Evolutionary conservation across 2,797 vertebrate genomes (phyloP), one percentile per base, ranked within the genome.

Genomic region (Falco columbarius): DNA sequence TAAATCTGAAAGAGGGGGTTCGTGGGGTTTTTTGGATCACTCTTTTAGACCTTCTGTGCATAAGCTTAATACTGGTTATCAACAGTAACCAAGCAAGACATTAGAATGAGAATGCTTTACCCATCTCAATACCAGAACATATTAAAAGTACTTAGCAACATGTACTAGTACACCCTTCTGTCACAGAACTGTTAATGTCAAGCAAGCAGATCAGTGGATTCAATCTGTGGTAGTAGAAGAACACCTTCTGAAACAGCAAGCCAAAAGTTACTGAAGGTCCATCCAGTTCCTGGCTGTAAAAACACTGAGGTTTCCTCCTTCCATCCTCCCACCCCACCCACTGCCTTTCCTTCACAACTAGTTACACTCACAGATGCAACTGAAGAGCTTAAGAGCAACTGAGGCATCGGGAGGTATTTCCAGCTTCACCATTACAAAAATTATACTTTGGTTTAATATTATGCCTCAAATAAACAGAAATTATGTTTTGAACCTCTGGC

Each of bases 221-320:
- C 54, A 68, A 30, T 77, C 83, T 94, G 71, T 80, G 61, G 20
- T 0, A 89, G 44, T 7, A 54, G 55, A 38, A 95, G 42, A 62
- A 87, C 86, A 90, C 44, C 66, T 93, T 82, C 94, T 91, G 84
- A 74, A 96, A 95, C 10, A 97, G 86, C 92, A 71, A 81, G 58
- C 46, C 81, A 80, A 56, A 93, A 95, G 66, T 67, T 85, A 40
- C 1, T 89, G 85, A 92, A 91, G 46, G 85, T 40, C 88, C 79
- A 80, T 40, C 18, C 71, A 93, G 72, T 82, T 90, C 51, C 42
- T 38, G 11, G 18, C 26, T 65, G 14, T 56, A 91, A 73, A 81
- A 89, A 56, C 19, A 85, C 40, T 29, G 4, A 65, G 6, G 9
- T 30, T 86, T 77, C n/a, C 49, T 88, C 68, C 34, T 76, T 80